phyloP scores from a whole-genome alignment of 2,797 vertebrate species.

The Pseudochromis fuscus region DNA sequence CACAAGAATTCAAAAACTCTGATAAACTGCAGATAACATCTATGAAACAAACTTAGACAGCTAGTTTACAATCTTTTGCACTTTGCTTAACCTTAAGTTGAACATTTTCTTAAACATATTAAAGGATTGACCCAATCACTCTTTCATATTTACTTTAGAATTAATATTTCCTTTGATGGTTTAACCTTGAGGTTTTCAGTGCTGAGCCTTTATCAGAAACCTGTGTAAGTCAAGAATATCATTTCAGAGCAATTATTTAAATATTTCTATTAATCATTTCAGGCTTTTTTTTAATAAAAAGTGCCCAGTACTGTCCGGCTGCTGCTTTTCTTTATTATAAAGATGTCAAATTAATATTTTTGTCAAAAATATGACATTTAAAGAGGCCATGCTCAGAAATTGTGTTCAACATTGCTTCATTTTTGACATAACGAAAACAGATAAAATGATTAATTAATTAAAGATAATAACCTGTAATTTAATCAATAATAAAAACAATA shows the following conservation, averaged over 20 bases:
- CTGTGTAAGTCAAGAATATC: too few species aligned
- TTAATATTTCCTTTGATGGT: too few species aligned
- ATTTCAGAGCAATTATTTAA: background rate
- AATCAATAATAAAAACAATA: background rate
- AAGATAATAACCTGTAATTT: background rate
- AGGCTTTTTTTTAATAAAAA: too few species aligned
- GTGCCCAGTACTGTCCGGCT: too few species aligned
- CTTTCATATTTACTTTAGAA: background rate
- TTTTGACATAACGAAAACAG: background rate
- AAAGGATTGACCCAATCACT: background rate
- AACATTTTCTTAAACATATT: constrained; percentile 10
- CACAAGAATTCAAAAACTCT: background rate
- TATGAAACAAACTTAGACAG: constrained; percentile 1
- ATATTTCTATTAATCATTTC: background rate
- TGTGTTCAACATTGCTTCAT: background rate
- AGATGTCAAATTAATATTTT: background rate
- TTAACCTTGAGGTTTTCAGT: too few species aligned
- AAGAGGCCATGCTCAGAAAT: background rate
- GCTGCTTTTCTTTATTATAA: background rate
- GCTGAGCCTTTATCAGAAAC: too few species aligned
- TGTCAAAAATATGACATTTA: background rate
- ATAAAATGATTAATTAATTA: background rate
- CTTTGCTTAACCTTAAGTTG: background rate
- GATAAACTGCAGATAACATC: constrained; percentile 4
- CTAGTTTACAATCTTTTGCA: background rate